Percentiles rank a stretch among this genome's conserved stretches.
Conservation (phyloP, 1,140 invertebrate species). For the Scylla paramamosain region DNA sequence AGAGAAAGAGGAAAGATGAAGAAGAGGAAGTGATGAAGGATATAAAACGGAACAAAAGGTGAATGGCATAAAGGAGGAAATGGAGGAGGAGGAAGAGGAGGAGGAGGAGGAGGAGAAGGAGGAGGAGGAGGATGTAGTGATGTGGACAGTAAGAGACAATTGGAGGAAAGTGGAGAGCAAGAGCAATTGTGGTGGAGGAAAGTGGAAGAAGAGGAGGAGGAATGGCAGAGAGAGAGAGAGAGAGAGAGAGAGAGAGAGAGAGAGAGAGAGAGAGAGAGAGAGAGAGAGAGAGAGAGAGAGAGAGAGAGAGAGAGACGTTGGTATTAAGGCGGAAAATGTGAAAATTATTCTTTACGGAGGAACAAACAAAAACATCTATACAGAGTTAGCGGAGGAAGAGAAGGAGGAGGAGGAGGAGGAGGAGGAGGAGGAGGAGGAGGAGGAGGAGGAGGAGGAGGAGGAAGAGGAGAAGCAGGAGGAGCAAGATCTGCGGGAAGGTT, state of each 20-base stretch:
- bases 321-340: background rate
- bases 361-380: background rate
- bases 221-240: background rate
- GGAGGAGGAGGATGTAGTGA: background rate
- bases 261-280: background rate
- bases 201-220: background rate
- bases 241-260: slow-evolving; percentile 8
- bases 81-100: slow-evolving; percentile 13
- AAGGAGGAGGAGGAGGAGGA: slow-evolving; percentile 21
- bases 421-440: background rate
- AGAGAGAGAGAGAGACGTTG: background rate
- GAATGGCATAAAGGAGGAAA: background rate
- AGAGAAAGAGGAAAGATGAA: background rate
- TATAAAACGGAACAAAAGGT: slow-evolving; percentile 29
- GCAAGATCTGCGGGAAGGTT: background rate
- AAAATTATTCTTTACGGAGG: no score
- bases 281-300: background rate
- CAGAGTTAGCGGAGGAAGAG: background rate
- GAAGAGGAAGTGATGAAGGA: background rate
- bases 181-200: background rate
- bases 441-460: background rate
- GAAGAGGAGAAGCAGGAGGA: background rate
- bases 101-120: background rate
- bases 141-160: background rate
- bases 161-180: background rate